These are phyloP conservation scores for Sebastes aleutianus DNA, from an alignment of 2,797 vertebrate species.

Conservation along the genomic window DNA sequence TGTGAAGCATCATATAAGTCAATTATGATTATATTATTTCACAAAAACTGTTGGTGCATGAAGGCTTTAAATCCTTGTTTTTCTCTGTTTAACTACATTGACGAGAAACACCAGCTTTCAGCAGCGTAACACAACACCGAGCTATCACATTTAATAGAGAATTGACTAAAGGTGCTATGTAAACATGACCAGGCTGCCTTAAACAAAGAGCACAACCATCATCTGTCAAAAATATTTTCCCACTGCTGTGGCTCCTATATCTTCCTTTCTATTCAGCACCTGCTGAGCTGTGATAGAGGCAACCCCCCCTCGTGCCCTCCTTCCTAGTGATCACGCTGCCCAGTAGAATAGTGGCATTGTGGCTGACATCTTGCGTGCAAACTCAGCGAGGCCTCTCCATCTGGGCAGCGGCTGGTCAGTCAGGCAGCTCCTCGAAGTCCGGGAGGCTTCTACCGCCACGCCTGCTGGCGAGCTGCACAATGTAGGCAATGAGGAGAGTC, in stretches of 20 bases:
- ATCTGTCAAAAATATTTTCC: background rate
- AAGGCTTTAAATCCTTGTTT: background rate
- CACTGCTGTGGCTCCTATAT: background rate
- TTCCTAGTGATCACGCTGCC: conserved; percentile 16
- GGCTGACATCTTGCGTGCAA: conserved; percentile 50
- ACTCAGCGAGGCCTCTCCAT: conserved; percentile 58
- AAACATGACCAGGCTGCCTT: background rate
- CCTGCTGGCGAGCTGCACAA: conserved; percentile 55
- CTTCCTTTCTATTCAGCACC: conserved; percentile 15
- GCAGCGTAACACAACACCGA: background rate
- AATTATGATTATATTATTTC: background rate
- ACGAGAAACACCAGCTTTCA: background rate
- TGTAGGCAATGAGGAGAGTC: conserved; percentile 46
- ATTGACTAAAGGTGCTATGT: background rate
- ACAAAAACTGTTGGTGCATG: background rate
- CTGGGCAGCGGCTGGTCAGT: conserved; percentile 66
- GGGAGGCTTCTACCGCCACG: conserved; percentile 27
- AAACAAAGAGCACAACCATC: background rate
- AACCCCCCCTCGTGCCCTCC: background rate
- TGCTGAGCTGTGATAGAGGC: conserved; percentile 19
- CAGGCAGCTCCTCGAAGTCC: conserved; percentile 56
- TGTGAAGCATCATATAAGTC: background rate
- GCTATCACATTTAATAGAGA: background rate
- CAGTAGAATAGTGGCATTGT: conserved; percentile 70
- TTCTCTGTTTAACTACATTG: background rate